These are phyloP conservation scores for Eilema depressum DNA, from an alignment of 2,888 invertebrate species.

Conservation along the genomic window DNA sequence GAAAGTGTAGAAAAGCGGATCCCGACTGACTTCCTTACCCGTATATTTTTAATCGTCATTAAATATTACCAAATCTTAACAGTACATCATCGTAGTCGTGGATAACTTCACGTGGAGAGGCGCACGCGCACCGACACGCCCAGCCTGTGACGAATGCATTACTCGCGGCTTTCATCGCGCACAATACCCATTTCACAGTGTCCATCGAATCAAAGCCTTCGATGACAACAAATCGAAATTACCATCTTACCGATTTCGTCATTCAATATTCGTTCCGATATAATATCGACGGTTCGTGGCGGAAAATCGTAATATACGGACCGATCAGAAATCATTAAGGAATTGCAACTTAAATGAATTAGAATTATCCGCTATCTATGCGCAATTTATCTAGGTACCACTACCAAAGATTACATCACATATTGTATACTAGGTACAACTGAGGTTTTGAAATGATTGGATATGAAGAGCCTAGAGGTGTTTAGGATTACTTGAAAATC, in stretches of 20 bases:
- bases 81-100: conserved; percentile 31
- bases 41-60: conserved; percentile 21
- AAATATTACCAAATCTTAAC: conserved; percentile 28
- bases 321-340: conserved; percentile 59
- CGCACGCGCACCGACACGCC: conserved; percentile 61
- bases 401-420: not conserved
- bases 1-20: too few relatives aligned
- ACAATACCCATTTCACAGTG: conserved; percentile 77
- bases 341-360: conserved; percentile 59
- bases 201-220: conserved; percentile 56
- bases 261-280: conserved; percentile 82
- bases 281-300: conserved; percentile 73
- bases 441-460: not conserved
- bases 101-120: conserved; percentile 60
- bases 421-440: not conserved
- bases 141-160: conserved; percentile 76
- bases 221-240: conserved; percentile 77
- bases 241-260: conserved; percentile 79
- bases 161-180: conserved; percentile 67
- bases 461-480: not conserved
- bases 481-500: too few relatives aligned
- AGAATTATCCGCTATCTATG: conserved; percentile 50
- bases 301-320: conserved; percentile 65
- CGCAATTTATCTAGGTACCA: conserved; percentile 37
- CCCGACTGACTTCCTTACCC: not conserved